phyloP scores from a whole-genome alignment of 2,888 invertebrate species.

The Myathropa florea region DNA sequence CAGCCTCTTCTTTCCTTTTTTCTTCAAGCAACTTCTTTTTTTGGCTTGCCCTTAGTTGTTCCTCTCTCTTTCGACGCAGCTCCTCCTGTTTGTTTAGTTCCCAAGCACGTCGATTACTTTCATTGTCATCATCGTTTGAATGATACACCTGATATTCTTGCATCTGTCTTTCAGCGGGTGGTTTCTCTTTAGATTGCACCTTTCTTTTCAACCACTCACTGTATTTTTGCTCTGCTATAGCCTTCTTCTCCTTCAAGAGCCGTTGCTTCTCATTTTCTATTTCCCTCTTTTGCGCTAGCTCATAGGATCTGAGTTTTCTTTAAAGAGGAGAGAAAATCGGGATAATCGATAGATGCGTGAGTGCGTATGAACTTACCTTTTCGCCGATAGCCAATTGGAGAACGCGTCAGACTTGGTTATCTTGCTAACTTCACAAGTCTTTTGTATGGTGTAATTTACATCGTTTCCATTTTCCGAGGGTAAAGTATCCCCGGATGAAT shows the following conservation, averaged over 20 bases:
- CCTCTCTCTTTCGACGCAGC: constrained; percentile 72
- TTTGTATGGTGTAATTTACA: constrained; percentile 72
- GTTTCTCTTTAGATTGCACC: constrained; percentile 35
- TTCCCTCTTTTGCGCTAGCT: constrained; percentile 70
- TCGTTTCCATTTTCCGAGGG: constrained; percentile 42
- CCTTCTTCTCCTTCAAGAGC: constrained; percentile 73
- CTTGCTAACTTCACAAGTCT: constrained; percentile 73
- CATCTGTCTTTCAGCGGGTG: constrained; percentile 8
- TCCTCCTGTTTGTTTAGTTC: constrained; percentile 74
- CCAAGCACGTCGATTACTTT: constrained; percentile 73
- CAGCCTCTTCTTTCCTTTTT: constrained; percentile 71
- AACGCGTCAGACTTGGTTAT: constrained; percentile 76
- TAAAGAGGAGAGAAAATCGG: neutral
- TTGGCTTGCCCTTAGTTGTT: constrained; percentile 69
- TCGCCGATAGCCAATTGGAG: constrained; percentile 77
- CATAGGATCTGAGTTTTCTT: constrained; percentile 72
- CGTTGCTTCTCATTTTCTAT: constrained; percentile 70
- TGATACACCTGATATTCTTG: constrained; percentile 36
- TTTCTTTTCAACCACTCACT: constrained; percentile 76
- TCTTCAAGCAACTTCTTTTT: constrained; percentile 56
- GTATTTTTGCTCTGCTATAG: constrained; percentile 74
- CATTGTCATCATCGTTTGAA: constrained; percentile 58
- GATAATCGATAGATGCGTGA: neutral
- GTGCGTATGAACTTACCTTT: constrained; percentile 71
- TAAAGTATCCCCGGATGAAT: constrained; percentile 73